phyloP scores from a whole-genome alignment of 2,888 invertebrate species.

The Lochmaea crataegi region DNA sequence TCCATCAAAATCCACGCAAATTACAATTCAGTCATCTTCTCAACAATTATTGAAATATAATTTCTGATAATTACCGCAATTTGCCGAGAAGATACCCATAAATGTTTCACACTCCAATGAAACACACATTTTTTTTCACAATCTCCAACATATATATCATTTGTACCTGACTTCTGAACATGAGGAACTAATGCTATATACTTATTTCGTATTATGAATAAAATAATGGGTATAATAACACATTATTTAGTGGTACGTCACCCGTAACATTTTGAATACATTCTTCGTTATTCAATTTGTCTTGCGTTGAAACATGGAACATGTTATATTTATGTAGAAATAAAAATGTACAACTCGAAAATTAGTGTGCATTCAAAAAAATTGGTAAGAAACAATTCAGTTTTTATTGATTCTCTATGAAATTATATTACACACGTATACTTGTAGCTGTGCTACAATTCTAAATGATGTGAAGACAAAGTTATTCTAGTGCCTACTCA shows the following conservation, averaged over 20 bases:
- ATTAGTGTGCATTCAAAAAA: background rate
- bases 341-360: background rate
- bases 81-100: conserved; percentile 6
- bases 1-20: background rate
- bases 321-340: background rate
- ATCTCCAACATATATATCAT: conserved; percentile 2
- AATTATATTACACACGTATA: background rate
- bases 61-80: conserved; percentile 23
- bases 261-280: conserved; percentile 41
- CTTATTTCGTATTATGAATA: conserved; percentile 40
- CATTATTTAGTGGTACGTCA: conserved; percentile 34
- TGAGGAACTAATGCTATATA: conserved; percentile 29
- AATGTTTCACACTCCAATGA: conserved; percentile 19
- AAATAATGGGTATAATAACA: conserved; percentile 39
- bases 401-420: too few relatives aligned
- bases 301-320: conserved; percentile 18
- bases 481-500: too few relatives aligned
- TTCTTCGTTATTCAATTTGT: conserved; percentile 39
- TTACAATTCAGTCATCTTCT: background rate
- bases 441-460: background rate
- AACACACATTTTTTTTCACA: conserved; percentile 8
- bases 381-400: background rate
- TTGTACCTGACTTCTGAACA: conserved; percentile 25
- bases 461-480: too few relatives aligned
- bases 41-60: conserved; percentile 21